A percentile compares a stretch with the other conserved stretches of the same genome.
Evolutionary conservation across 2,113 vertebrate species (phyloP).

Genomic region (Nothobranchius kuhntae): DNA sequence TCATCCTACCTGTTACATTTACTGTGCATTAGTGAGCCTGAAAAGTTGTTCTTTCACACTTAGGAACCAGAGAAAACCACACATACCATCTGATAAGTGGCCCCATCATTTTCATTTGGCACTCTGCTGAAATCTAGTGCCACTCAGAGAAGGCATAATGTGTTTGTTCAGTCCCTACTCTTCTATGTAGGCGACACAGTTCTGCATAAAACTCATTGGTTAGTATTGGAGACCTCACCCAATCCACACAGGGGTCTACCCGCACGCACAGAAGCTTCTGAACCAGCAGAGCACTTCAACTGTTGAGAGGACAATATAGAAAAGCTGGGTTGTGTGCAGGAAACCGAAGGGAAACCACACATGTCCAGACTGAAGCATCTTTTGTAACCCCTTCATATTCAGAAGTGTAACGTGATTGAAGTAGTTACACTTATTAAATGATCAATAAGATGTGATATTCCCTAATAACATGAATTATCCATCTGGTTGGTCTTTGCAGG

Average conservation of each 20-base stretch:
- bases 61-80: conserved; percentile 59
- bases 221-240: conserved; percentile 54
- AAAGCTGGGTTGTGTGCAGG: too few relatives aligned
- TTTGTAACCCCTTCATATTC: too few relatives aligned
- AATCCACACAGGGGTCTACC: conserved; percentile 40
- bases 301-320: too few relatives aligned
- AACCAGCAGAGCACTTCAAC: too few relatives aligned
- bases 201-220: conserved; percentile 50
- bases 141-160: conserved; percentile 62
- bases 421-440: too few relatives aligned
- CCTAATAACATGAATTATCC: too few relatives aligned
- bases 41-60: conserved; percentile 70
- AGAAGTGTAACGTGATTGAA: too few relatives aligned
- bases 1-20: conserved; percentile 72
- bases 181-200: conserved; percentile 68
- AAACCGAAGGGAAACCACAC: too few relatives aligned
- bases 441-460: too few relatives aligned
- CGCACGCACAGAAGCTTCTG: too few relatives aligned
- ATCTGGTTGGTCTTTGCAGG: too few relatives aligned
- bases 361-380: too few relatives aligned
- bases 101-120: conserved; percentile 47
- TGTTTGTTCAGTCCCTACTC: conserved; percentile 64
- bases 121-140: conserved; percentile 66
- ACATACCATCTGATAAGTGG: conserved; percentile 60
- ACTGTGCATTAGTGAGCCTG: conserved; percentile 66